Evolutionary conservation across 2,888 invertebrate genomes (phyloP), one percentile per base, ranked within the genome.

Genomic region (Andrena haemorrhoa): DNA sequence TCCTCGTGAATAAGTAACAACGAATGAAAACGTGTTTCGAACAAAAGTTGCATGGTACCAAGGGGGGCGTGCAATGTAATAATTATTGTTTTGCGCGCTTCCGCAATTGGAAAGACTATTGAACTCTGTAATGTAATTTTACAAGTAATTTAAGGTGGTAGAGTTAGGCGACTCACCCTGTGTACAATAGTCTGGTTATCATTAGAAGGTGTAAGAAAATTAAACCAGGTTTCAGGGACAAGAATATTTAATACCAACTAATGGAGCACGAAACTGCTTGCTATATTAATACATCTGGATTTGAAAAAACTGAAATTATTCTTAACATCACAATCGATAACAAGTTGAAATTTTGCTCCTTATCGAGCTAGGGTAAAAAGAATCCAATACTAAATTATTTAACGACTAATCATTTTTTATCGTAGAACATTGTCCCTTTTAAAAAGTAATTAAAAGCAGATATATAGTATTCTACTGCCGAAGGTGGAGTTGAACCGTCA

Each of bases 1-100:
- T 63, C 41, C 16, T 49, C 26, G 35, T 77, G 60, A 77, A 77
- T 77, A 70, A 77, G 65, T 77, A 66, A 61, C 26, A n/a, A 47
- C 16, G 41, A 41, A 41, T 41, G 16, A 23, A 53, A 53, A 20
- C 8, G 8, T 53, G 20, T 53, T 53, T 53, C 20, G 20, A 51
- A 53, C 8, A 53, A 20, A 20, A 7, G 51, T 51, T 51, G 5
- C n/a, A 7, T 51, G 2, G 20, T 20, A 20, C 20, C 53, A 53
- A 20, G 1, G 8, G 20, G 51, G 53, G 7, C 20, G 3, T 23
- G n/a, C 20, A 41, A 41, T 53, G 23, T 10, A 53, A 8, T 53
- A 20, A 20, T 20, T 53, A 23, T 23, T 20, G 0, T 20, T 20
- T 53, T 16, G 41, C 16, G 16, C 4, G 12, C 2, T 10, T 5